Evolutionary conservation across 2,888 invertebrate genomes (phyloP), one percentile per base, ranked within the genome.

Genomic region (Cantharis flavilabris): DNA sequence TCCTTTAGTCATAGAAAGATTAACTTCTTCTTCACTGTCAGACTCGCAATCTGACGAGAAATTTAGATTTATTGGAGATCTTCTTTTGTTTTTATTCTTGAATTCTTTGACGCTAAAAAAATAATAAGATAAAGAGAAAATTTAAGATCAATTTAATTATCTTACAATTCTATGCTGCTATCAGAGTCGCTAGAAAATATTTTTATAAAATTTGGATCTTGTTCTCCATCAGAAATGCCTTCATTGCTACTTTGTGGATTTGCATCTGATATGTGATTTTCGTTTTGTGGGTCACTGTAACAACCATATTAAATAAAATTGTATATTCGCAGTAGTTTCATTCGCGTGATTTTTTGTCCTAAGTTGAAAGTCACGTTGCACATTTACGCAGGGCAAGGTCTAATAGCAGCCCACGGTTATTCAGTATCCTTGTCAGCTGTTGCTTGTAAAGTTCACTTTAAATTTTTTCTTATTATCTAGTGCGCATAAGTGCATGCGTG

Each of bases 1-100:
- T 10, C 92, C 92, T 86, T 91, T 92, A 76, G 73, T 80, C 69
- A 71, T 72, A 28, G 70, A 72, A 3, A 74, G 71, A 62, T 73
- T 75, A 20, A 71, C 70, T n/a, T 81, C 80, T 13, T 81, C 80
- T 13, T 72, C 72, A n/a, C 33, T 33, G 14, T 28, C 71, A 70
- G 75, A 20, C 7, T 26, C 30, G 20, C 18, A 4, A 67, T 67
- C 18, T 49, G 20, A 14, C n/a, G 69, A 30, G 9, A 49, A 49
- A n/a, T 49, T 49, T n/a, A 49, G 49, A n/a, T 4, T 5, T n/a
- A 49, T 9, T 49, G 49, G 49, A 49, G 49, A 13, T 9, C n/a
- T 49, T 49, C n/a, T 49, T n/a, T n/a, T n/a, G n/a, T 49, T n/a
- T 7, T 49, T 49, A 28, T 71, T 23, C 23, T 77, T 20, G 16